Percentiles rank a stretch among this genome's conserved stretches.
phyloP scores from a whole-genome alignment of 2,888 invertebrate species.

The Vanessa cardui region DNA sequence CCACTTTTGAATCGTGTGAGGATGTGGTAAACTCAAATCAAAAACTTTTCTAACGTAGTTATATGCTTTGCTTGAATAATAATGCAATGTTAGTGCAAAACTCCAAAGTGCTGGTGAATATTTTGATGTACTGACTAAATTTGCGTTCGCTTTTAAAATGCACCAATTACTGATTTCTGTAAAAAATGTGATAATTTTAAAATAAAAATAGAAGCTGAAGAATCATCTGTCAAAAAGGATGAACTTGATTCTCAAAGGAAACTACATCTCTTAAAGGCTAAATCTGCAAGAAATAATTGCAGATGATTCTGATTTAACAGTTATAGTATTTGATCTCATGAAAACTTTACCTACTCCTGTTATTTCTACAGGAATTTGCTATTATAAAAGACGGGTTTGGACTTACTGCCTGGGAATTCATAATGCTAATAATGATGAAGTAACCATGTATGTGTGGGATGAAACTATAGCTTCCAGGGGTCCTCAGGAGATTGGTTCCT shows the following conservation, averaged over 20 bases:
- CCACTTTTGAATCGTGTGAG: too few species aligned
- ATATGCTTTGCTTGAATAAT: too few species aligned
- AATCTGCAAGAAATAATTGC: constrained; percentile 32
- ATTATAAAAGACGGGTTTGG: constrained; percentile 43
- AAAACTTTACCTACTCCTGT: constrained; percentile 42
- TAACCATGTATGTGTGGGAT: constrained; percentile 41
- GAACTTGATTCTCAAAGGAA: constrained; percentile 20
- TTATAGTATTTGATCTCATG: constrained; percentile 42
- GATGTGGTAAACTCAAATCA: too few species aligned
- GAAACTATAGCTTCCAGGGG: constrained; percentile 46
- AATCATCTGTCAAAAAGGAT: constrained; percentile 20
- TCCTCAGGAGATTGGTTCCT: constrained; percentile 42
- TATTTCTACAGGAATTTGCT: constrained; percentile 42
- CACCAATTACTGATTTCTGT: constrained; percentile 34
- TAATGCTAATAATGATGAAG: constrained; percentile 32
- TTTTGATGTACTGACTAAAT: too few species aligned
- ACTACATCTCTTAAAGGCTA: constrained; percentile 18
- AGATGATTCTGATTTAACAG: constrained; percentile 34
- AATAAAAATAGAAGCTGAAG: constrained; percentile 28
- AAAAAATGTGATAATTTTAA: constrained; percentile 33
- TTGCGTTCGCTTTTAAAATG: too few species aligned
- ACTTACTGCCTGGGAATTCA: constrained; percentile 27
- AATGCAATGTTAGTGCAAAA: too few species aligned
- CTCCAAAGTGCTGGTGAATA: too few species aligned
- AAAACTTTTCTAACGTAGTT: too few species aligned